phyloP scores from a whole-genome alignment of 1,140 invertebrate genomes.

The Sitodiplosis mosellana region DNA sequence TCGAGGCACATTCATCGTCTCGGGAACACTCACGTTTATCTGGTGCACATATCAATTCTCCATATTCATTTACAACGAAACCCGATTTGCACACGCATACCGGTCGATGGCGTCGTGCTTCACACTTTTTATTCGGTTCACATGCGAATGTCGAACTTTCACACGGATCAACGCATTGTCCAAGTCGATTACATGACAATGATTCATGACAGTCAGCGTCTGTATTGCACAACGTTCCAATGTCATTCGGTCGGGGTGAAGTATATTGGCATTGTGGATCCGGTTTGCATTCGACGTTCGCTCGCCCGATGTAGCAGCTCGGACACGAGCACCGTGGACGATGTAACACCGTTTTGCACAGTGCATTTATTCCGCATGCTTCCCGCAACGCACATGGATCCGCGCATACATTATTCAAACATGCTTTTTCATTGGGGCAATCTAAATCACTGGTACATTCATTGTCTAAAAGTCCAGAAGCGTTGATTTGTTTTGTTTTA shows the following conservation, averaged over 20 bases:
- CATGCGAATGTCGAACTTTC: constrained; percentile 39
- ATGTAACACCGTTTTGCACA: constrained; percentile 67
- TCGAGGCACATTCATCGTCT: constrained; percentile 68
- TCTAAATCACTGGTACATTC: constrained; percentile 79
- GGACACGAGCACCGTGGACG: constrained; percentile 70
- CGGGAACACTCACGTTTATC: constrained; percentile 56
- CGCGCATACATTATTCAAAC: constrained; percentile 68
- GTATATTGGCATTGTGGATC: constrained; percentile 48
- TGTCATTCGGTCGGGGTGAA: constrained; percentile 26
- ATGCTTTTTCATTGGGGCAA: constrained; percentile 78
- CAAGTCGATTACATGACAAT: constrained; percentile 48
- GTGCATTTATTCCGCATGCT: constrained; percentile 72
- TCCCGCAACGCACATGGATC: constrained; percentile 75
- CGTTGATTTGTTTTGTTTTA: constrained; percentile 3
- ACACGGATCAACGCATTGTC: constrained; percentile 65
- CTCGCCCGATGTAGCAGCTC: constrained; percentile 66
- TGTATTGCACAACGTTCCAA: constrained; percentile 35
- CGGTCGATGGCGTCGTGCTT: constrained; percentile 65
- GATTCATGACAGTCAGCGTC: constrained; percentile 57
- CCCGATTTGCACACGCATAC: constrained; percentile 77
- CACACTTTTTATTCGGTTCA: constrained; percentile 64
- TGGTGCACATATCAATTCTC: constrained; percentile 65
- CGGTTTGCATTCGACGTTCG: constrained; percentile 51
- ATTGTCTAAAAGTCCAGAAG: constrained; percentile 39
- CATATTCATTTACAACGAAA: constrained; percentile 65